A percentile compares a stretch with the other conserved stretches of the same genome.
Evolutionary conservation across 2,888 invertebrate genomes (phyloP).

Genomic region (Opisthograptis luteolata): DNA sequence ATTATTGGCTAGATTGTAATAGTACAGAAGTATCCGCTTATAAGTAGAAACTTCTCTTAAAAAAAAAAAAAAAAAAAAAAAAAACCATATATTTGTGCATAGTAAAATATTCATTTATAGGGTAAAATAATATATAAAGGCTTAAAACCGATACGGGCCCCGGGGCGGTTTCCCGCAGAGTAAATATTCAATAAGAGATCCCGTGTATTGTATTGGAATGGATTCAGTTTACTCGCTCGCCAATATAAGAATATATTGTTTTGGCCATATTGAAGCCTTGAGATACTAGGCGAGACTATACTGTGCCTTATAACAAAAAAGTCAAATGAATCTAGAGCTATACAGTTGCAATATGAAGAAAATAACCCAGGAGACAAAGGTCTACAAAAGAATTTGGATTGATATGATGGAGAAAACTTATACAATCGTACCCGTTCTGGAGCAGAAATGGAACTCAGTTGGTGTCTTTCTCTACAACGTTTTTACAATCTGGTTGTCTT

Average conservation of each 20-base stretch:
- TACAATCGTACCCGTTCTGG: no score
- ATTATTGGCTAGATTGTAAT: no score
- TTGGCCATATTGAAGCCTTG: slow-evolving; percentile 58
- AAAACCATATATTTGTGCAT: slow-evolving; percentile 19
- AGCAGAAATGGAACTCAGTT: no score
- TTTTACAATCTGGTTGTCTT: no score
- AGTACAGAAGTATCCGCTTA: no score
- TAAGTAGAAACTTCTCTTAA: no score
- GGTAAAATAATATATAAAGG: slow-evolving; percentile 29
- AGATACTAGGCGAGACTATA: not conserved
- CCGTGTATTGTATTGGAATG: slow-evolving; percentile 62
- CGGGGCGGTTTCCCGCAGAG: slow-evolving; percentile 47
- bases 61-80: no score
- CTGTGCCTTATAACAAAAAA: not conserved
- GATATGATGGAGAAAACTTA: no score
- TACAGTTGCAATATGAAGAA: no score
- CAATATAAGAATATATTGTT: slow-evolving; percentile 75
- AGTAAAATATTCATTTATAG: slow-evolving; percentile 24
- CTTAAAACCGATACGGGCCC: slow-evolving; percentile 35
- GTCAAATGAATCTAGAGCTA: not conserved
- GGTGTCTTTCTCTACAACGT: no score
- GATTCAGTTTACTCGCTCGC: slow-evolving; percentile 67
- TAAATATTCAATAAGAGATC: slow-evolving; percentile 73
- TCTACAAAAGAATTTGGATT: no score
- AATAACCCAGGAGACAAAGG: no score